Percentiles rank a stretch among this genome's conserved stretches.
phyloP scores from a whole-genome alignment of 2,888 invertebrate genomes.

The Abscondita cerata region DNA sequence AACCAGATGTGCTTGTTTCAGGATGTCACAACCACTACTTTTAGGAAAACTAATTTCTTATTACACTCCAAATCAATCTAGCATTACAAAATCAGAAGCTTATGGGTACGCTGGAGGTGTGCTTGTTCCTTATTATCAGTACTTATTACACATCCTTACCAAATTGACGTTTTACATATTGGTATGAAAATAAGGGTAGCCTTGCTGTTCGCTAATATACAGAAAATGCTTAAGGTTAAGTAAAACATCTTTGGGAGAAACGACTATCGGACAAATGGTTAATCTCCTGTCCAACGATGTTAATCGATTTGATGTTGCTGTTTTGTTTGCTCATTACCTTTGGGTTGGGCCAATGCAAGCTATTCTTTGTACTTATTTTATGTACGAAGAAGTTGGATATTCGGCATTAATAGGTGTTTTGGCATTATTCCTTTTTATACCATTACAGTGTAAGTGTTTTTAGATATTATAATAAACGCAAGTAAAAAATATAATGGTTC shows the following conservation, averaged over 20 bases:
- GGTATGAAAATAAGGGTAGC: slow-evolving; percentile 88
- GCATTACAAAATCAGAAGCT: slow-evolving; percentile 64
- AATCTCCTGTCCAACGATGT: slow-evolving; percentile 96
- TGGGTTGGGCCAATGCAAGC: slow-evolving; percentile 85
- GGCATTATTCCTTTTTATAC: slow-evolving; percentile 61
- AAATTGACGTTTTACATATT: slow-evolving; percentile 81
- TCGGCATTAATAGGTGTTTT: slow-evolving; percentile 65
- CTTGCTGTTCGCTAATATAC: slow-evolving; percentile 84
- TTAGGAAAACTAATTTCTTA: slow-evolving; percentile 69
- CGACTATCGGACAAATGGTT: slow-evolving; percentile 78
- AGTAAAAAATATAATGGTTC: neutral
- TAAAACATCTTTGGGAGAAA: slow-evolving; percentile 76
- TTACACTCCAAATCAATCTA: slow-evolving; percentile 60
- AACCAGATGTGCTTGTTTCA: no score
- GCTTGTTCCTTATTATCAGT: slow-evolving; percentile 78
- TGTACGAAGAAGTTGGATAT: slow-evolving; percentile 69
- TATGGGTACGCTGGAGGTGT: slow-evolving; percentile 81
- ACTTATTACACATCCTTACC: slow-evolving; percentile 88
- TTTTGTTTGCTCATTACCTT: slow-evolving; percentile 81
- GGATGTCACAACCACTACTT: slow-evolving; percentile 60
- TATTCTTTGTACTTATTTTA: slow-evolving; percentile 73
- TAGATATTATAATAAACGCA: neutral
- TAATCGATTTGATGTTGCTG: slow-evolving; percentile 84
- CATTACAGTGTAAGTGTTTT: slow-evolving; percentile 57
- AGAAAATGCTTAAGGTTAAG: slow-evolving; percentile 68